phyloP scores from a whole-genome alignment of 2,888 invertebrate species.

The Standfussiana lucernea region DNA sequence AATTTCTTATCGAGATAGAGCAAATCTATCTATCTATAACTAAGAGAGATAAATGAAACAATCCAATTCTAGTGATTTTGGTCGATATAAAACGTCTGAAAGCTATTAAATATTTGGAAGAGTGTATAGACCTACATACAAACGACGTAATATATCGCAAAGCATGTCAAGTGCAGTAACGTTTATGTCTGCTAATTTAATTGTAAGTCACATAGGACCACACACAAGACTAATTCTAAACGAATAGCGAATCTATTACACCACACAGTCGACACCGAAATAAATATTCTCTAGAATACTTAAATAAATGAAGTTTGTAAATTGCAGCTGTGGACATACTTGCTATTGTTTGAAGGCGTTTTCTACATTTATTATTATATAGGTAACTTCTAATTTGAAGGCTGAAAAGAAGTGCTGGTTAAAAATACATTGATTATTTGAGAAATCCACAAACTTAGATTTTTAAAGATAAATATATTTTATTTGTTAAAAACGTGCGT shows the following conservation, averaged over 20 bases:
- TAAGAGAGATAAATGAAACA: too few relatives aligned
- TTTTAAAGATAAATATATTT: too few relatives aligned
- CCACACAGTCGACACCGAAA: neutral
- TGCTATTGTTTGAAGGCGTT: neutral
- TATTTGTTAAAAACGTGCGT: too few relatives aligned
- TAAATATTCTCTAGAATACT: neutral
- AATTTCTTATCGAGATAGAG: too few relatives aligned
- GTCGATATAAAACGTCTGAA: conserved; percentile 11
- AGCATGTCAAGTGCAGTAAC: conserved; percentile 6
- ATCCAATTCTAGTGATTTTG: neutral
- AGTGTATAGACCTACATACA: neutral
- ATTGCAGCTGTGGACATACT: neutral
- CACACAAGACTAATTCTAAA: conserved; percentile 24
- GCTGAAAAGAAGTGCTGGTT: neutral
- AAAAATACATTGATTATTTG: neutral
- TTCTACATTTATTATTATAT: neutral
- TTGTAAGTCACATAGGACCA: conserved; percentile 43
- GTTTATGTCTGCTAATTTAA: conserved; percentile 17
- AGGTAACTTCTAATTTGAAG: neutral
- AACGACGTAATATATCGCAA: neutral
- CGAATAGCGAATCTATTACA: conserved; percentile 10
- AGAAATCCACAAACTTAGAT: too few relatives aligned
- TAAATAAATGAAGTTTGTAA: neutral
- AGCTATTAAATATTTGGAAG: neutral
- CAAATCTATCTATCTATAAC: too few relatives aligned